Conservation (phyloP, 2,888 invertebrate genomes). For the Lasius fuliginosus region DNA sequence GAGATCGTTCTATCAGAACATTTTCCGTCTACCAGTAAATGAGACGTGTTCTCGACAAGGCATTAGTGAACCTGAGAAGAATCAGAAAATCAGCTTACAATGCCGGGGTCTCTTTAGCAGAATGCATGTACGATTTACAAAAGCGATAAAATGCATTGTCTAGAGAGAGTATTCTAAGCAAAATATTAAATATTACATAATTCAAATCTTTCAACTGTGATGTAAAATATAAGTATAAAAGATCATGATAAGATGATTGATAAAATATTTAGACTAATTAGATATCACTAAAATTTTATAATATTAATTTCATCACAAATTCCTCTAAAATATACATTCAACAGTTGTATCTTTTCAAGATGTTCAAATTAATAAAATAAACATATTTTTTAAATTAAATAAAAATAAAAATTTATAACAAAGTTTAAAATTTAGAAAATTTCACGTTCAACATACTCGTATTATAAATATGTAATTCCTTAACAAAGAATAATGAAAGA, state of each 20-base stretch:
- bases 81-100: conserved; percentile 25
- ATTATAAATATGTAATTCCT: background rate
- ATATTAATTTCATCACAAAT: background rate
- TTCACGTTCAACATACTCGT: too few species aligned
- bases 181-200: background rate
- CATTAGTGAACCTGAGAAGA: conserved; percentile 28
- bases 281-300: background rate
- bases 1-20: conserved; percentile 40
- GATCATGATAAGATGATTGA: background rate
- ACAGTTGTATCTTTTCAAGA: background rate
- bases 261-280: background rate
- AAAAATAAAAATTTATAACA: background rate
- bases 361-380: background rate
- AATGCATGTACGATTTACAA: background rate
- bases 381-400: background rate
- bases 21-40: conserved; percentile 22
- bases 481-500: background rate
- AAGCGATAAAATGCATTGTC: background rate
- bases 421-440: background rate
- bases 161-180: background rate
- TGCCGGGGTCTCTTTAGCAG: background rate
- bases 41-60: conserved; percentile 30
- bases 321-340: background rate
- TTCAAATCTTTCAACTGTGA: background rate
- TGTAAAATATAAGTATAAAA: background rate